Evolutionary conservation across 2,888 invertebrate genomes (phyloP).

Genomic region (Drosophila suboccidentalis): DNA sequence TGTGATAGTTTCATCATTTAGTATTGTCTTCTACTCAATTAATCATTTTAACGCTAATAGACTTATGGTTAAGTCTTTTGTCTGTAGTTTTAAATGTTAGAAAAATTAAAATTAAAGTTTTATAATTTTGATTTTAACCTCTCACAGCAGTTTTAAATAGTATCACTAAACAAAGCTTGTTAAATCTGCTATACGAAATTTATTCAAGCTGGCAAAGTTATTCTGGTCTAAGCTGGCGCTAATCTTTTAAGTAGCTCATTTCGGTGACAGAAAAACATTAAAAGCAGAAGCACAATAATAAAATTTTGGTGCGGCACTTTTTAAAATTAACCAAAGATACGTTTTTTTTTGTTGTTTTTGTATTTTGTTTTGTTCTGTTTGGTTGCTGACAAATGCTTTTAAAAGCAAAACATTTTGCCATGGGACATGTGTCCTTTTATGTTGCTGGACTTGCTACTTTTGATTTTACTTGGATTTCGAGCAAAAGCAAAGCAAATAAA

Average conservation of each 20-base stretch:
- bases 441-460: slow-evolving; percentile 60
- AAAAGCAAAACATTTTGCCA: slow-evolving; percentile 70
- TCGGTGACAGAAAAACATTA: slow-evolving; percentile 29
- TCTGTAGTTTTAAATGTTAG: background rate
- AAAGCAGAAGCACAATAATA: slow-evolving; percentile 32
- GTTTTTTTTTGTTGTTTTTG: slow-evolving; percentile 13
- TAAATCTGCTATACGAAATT: background rate
- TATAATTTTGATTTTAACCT: background rate
- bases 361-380: slow-evolving; percentile 16
- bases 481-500: slow-evolving; percentile 50
- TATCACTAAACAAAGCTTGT: background rate
- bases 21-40: slow-evolving; percentile 2
- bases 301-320: slow-evolving; percentile 53
- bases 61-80: background rate
- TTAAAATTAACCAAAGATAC: slow-evolving; percentile 63
- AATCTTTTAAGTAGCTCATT: slow-evolving; percentile 41
- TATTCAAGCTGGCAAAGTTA: background rate
- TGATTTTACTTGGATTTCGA: slow-evolving; percentile 53
- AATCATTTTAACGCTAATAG: slow-evolving; percentile 13
- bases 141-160: background rate
- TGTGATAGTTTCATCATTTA: background rate
- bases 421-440: slow-evolving; percentile 74
- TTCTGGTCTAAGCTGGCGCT: background rate
- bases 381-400: slow-evolving; percentile 73
- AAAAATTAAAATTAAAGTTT: background rate